These are phyloP conservation scores for Chloroceryle inda DNA, from an alignment of 2,797 vertebrate species.

Conservation along the genomic window DNA sequence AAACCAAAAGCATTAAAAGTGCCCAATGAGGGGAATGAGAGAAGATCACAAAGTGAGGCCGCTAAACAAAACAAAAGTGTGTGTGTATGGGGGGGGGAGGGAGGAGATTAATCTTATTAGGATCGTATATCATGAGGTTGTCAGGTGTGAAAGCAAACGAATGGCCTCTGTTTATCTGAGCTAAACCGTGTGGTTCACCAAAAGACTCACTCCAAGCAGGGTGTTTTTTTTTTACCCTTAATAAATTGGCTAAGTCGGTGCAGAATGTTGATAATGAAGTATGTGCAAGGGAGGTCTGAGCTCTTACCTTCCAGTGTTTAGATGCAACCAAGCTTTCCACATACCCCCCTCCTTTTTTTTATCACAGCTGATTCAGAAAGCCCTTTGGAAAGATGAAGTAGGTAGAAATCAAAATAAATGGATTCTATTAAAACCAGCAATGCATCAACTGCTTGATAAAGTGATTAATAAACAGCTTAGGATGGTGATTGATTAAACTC, in stretches of 20 bases:
- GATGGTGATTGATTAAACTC: conserved; percentile 99
- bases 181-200: conserved; percentile 91
- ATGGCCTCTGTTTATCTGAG: conserved; percentile 97
- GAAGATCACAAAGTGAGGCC: conserved; percentile 66
- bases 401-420: conserved; percentile 99
- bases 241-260: conserved; percentile 95
- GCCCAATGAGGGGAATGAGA: conserved; percentile 78
- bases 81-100: conserved; percentile 60
- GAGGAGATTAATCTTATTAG: conserved; percentile 93
- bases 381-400: conserved; percentile 96
- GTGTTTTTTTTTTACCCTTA: conserved; percentile 75
- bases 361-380: conserved; percentile 95
- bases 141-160: conserved; percentile 97
- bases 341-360: conserved; percentile 78
- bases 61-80: conserved; percentile 76
- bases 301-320: conserved; percentile 80
- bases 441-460: conserved; percentile 99
- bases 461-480: conserved; percentile 99
- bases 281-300: conserved; percentile 79
- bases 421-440: conserved; percentile 99
- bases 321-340: conserved; percentile 70
- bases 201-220: conserved; percentile 87
- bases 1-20: conserved; percentile 75
- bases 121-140: conserved; percentile 94
- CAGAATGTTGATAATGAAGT: conserved; percentile 92